Base-by-base conservation (phyloP, 2,888 invertebrate species). In the Acleris emargana region DNA sequence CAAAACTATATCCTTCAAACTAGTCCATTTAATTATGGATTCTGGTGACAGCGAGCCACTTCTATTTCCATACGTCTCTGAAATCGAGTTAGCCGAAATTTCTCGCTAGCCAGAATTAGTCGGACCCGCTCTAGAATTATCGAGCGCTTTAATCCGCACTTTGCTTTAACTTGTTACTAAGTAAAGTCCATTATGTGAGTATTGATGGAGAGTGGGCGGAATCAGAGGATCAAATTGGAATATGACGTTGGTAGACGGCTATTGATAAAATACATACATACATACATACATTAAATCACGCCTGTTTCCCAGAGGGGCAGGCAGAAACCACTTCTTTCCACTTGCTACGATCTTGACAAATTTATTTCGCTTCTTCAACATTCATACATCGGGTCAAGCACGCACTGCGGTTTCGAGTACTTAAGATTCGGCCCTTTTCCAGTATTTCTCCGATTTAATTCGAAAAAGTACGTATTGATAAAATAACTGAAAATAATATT, bases 41-140 rank as follows among this genome's bases (percentile, higher is more conserved):
- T 13, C 7, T 5, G 16, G n/a, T 25, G 32, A 25, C 13, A 50
- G 25, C 45, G 38, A 57, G 71, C 58, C 73, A 70, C 73, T 74
- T 76, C 73, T 62, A 74, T 32, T 9, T 32, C 32, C 32, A 9
- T 32, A 77, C 74, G 73, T 76, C 76, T 75, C 78, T 80, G 81
- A 75, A 74, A 78, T 76, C 71, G 71, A 77, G 74, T 76, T 75
- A 74, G 71, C 58, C 69, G 49, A 62, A 72, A 75, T 73, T 73
- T 72, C 59, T 62, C 63, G 67, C 74, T 69, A 72, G 71, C 71
- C 67, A 28, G 60, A 63, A 68, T 68, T 67, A 63, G 54, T 53
- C 59, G 49, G 58, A 47, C 16, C 28, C 32, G 62, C 64, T 61
- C 69, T 43, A 52, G 68, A 67, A 68, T 61, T 60, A 69, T 25